These are phyloP conservation scores for Macrosoma leucophasiata DNA, from an alignment of 2,888 invertebrate species.

Conservation along the genomic window DNA sequence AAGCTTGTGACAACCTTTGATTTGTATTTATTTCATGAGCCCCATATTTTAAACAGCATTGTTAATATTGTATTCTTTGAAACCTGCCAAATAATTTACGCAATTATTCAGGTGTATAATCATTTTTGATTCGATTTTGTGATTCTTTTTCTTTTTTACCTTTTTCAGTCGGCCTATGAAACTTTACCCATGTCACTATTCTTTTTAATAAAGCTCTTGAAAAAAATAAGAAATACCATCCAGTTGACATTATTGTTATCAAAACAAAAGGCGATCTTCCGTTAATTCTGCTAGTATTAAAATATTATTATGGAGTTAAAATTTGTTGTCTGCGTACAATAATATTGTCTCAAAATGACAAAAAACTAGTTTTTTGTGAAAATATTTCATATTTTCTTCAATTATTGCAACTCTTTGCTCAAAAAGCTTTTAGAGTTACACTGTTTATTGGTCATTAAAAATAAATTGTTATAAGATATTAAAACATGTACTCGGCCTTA, in stretches of 20 bases:
- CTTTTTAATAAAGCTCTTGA: no score
- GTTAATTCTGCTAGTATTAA: slow-evolving; percentile 56
- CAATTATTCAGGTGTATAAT: no score
- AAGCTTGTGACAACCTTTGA: no score
- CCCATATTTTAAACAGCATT: no score
- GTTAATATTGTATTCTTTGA: no score
- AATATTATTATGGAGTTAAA: slow-evolving; percentile 32
- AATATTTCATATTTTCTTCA: slow-evolving; percentile 42
- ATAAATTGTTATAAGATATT: slow-evolving; percentile 24
- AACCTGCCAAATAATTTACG: no score
- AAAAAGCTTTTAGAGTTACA: slow-evolving; percentile 46
- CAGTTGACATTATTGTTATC: slow-evolving; percentile 25
- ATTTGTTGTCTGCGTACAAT: slow-evolving; percentile 43
- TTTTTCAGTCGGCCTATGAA: no score
- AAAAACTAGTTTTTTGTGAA: slow-evolving; percentile 38
- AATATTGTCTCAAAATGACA: slow-evolving; percentile 56
- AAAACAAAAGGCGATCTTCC: slow-evolving; percentile 50
- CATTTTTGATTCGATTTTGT: no score
- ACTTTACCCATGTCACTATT: no score
- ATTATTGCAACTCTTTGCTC: slow-evolving; percentile 65
- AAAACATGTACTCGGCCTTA: slow-evolving; percentile 32
- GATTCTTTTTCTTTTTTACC: no score
- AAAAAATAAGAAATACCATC: slow-evolving; percentile 15
- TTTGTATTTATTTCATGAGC: no score
- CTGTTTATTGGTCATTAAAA: slow-evolving; percentile 13